Percentiles rank a stretch among this genome's conserved stretches.
phyloP scores from a whole-genome alignment of 37 sponge, comb jelly and placozoan species.

The Diacarnus erythraeanus region DNA sequence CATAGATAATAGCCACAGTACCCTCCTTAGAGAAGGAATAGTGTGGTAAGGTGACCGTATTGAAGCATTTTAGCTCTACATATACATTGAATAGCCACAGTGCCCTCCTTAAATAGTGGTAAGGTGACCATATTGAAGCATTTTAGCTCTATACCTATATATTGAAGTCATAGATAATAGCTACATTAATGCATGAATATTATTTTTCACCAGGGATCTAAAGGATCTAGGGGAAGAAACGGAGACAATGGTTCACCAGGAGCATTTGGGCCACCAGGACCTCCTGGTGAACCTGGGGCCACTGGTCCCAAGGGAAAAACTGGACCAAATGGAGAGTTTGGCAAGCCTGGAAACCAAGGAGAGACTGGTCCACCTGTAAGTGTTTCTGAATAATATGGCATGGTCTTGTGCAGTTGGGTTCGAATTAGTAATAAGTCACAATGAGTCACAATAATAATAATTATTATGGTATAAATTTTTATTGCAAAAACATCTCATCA shows the following conservation, averaged over 20 bases:
- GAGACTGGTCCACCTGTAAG: conserved; percentile 51
- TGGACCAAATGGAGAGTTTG: conserved; percentile 38
- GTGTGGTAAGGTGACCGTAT: no score
- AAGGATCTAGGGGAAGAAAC: conserved; percentile 39
- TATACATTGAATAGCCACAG: no score
- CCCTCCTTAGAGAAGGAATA: no score
- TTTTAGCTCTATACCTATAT: background rate
- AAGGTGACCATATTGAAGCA: no score
- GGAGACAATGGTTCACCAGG: conserved; percentile 29
- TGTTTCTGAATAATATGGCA: background rate
- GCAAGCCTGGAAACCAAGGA: conserved; percentile 64
- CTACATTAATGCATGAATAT: background rate
- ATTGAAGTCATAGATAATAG: background rate
- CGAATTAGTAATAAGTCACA: no score
- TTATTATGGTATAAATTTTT: no score
- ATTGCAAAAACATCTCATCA: background rate
- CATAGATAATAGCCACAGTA: no score
- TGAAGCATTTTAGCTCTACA: no score
- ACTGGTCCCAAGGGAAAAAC: conserved; percentile 47
- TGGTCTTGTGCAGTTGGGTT: no score
- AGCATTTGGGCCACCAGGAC: conserved; percentile 32
- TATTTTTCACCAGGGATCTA: conserved; percentile 17
- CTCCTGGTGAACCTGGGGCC: conserved; percentile 32
- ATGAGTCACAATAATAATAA: no score
- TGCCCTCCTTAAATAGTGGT: no score